Base-by-base conservation (phyloP, 1,140 invertebrate species). In the Diuraphis noxia region DNA sequence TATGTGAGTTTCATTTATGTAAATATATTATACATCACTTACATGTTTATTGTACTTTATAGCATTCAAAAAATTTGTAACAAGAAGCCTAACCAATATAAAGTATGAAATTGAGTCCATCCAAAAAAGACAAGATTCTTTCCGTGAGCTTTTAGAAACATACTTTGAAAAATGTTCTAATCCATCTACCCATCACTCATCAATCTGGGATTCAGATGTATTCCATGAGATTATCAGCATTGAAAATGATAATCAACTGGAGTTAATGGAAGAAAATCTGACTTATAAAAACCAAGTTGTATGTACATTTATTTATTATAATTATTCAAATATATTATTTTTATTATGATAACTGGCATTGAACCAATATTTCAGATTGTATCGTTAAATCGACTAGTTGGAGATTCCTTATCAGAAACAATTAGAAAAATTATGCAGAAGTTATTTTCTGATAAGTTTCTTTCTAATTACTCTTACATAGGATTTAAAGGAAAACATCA, bases 41-140 rank as follows among this genome's bases (percentile, higher is more conserved):
- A 17, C 13, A 4, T 81, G 21, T 38, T 81, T 81, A 81, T 81
- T 81, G 36, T 81, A 38, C 21, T 81, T 23, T 25, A 46, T 46
- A 81, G 77, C 21, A 40, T 81, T 81, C 77, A 81, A 81, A 79
- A 81, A 81, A 38, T 81, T 25, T 81, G 77, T 81, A 81, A 81
- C 77, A 0, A 81, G 34, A 81, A 81, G 77, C 34, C 77, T 81
- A 23, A 81, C 77, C 77, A 81, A 81, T 81, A 38, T 81, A 0
- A 81, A 81, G 21, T 81, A 81, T 81, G 77, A 81, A 81, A 81
- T 81, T 81, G 77, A 81, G 34, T 36, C 34, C 36, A 81, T 81
- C 25, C 77, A 81, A 81, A 81, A 79, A 81, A 36, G 77, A 25
- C 77, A 81, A 81, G 77, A 81, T 81, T 36, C 77, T 81, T 38